phyloP scores from a whole-genome alignment of 2,797 vertebrate species.

The Poecilia gillii region DNA sequence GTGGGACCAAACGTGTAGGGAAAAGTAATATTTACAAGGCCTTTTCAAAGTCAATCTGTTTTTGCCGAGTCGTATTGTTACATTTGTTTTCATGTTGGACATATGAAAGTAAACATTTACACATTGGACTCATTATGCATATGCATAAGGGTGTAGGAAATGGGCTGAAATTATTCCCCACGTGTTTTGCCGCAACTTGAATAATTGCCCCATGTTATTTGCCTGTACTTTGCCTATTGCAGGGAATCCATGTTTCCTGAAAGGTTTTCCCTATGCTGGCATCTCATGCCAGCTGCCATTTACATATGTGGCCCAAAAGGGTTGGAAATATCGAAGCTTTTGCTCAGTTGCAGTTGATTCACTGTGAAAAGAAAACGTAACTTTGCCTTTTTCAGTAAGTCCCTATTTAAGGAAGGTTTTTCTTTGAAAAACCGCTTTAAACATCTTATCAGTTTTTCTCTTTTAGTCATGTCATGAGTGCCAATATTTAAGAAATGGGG shows the following conservation, averaged over 20 bases:
- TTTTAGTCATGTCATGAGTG: conserved; percentile 44
- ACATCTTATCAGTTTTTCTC: conserved; percentile 22
- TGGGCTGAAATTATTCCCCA: not conserved
- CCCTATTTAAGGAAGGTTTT: conserved; percentile 30
- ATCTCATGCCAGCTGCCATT: not conserved
- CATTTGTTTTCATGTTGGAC: not conserved
- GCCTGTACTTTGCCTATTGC: not conserved
- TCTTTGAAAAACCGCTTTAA: conserved; percentile 41
- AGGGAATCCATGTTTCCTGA: not conserved
- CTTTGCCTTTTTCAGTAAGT: conserved; percentile 42
- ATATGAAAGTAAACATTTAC: not conserved
- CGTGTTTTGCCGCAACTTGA: not conserved
- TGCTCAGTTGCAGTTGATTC: not conserved
- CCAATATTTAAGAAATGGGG: not conserved
- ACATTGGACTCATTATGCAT: not conserved
- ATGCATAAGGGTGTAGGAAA: not conserved
- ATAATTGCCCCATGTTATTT: not conserved
- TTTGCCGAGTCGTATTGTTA: not conserved
- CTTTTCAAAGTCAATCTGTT: not conserved
- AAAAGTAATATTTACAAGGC: not conserved
- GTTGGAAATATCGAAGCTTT: not conserved
- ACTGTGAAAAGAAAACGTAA: not conserved
- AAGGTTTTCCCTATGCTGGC: not conserved
- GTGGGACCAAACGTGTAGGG: not conserved
- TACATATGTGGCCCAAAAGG: not conserved